A percentile compares a stretch with the other conserved stretches of the same genome.
These are phyloP conservation scores for Stigmatopora nigra DNA, from an alignment of 2,113 vertebrate genomes.

Conservation along the genomic window DNA sequence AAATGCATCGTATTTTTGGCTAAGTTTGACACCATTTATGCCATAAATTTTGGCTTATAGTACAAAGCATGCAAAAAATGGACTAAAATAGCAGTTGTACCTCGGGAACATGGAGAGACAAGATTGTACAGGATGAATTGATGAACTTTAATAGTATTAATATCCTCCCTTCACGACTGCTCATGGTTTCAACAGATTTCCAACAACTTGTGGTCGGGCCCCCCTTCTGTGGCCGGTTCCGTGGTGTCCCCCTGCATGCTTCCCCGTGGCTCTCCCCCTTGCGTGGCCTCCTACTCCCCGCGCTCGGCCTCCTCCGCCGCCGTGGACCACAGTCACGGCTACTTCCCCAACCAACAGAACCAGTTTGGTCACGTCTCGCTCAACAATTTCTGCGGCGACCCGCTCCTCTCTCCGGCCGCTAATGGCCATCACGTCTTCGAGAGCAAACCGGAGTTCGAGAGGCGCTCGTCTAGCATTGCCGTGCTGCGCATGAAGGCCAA, in stretches of 20 bases:
- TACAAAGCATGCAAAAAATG: too few relatives aligned
- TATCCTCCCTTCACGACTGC: not conserved
- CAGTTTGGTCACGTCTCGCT: slow-evolving; percentile 90
- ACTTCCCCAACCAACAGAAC: slow-evolving; percentile 93
- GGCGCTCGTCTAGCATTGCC: slow-evolving; percentile 94
- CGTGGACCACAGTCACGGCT: slow-evolving; percentile 80
- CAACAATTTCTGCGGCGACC: slow-evolving; percentile 95
- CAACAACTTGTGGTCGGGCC: slow-evolving; percentile 92
- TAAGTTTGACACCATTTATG: too few relatives aligned
- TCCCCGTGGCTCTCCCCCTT: slow-evolving; percentile 87
- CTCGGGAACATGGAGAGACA: too few relatives aligned
- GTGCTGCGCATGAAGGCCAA: slow-evolving; percentile 99
- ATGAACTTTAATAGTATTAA: not conserved
- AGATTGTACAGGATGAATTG: not conserved
- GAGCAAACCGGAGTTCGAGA: slow-evolving; percentile 93
- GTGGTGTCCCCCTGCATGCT: slow-evolving; percentile 95
- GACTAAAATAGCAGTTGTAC: too few relatives aligned
- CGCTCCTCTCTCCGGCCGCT: slow-evolving; percentile 79
- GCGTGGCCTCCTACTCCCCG: slow-evolving; percentile 87
- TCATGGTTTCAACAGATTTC: slow-evolving; percentile 79
- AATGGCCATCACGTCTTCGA: slow-evolving; percentile 88
- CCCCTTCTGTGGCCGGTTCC: slow-evolving; percentile 71
- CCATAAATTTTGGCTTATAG: too few relatives aligned
- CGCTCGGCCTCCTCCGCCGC: slow-evolving; percentile 51
- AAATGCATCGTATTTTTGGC: too few relatives aligned